These are phyloP conservation scores for Ictalurus punctatus DNA, from an alignment of 2,113 vertebrate genomes.

Conservation along the genomic window DNA sequence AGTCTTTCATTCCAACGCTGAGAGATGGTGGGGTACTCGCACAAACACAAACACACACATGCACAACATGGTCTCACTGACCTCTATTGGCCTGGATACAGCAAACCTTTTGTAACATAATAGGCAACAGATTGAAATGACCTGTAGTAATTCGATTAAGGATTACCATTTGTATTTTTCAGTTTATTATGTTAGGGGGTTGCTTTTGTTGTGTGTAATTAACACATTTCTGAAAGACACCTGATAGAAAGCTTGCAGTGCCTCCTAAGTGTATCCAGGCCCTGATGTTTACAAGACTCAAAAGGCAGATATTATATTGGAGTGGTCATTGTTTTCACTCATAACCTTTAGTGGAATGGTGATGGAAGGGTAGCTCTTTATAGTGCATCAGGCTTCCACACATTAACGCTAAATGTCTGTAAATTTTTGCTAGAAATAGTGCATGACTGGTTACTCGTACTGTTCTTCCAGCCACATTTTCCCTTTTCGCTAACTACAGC, in stretches of 20 bases:
- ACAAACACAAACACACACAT: conserved; percentile 47
- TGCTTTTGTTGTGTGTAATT: background rate
- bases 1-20: conserved; percentile 59
- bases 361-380: conserved; percentile 39
- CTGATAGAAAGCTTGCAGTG: background rate
- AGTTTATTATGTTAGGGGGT: background rate
- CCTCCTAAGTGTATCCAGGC: conserved; percentile 33
- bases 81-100: conserved; percentile 32
- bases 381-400: conserved; percentile 49
- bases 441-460: conserved; percentile 75
- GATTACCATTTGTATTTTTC: background rate
- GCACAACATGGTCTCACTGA: conserved; percentile 32
- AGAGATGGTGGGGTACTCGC: conserved; percentile 56
- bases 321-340: conserved; percentile 21
- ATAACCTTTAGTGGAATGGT: conserved; percentile 17
- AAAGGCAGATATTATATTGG: conserved; percentile 36
- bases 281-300: background rate
- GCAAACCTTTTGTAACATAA: background rate
- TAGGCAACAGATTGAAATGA: conserved; percentile 13
- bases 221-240: background rate
- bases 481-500: conserved; percentile 83
- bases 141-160: background rate
- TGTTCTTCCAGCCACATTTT: conserved; percentile 81
- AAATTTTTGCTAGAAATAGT: conserved; percentile 70
- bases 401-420: conserved; percentile 63